Evolutionary conservation across 2,797 vertebrate genomes (phyloP).

Genomic region (Ceryle rudis): DNA sequence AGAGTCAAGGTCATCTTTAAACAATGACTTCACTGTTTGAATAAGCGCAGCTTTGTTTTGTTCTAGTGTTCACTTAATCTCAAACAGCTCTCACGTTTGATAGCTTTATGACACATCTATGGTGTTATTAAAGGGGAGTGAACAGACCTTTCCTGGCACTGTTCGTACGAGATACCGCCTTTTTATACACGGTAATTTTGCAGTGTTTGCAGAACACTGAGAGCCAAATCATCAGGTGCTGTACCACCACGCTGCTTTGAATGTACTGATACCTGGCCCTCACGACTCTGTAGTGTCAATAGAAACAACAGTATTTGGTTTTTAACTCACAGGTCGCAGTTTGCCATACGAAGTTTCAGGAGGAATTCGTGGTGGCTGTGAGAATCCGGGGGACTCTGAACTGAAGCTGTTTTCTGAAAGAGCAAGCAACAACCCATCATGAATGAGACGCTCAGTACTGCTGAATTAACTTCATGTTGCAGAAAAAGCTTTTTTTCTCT

Average conservation of each 20-base stretch:
- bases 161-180: rapidly evolving
- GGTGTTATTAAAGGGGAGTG: not conserved
- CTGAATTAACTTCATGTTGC: rapidly evolving
- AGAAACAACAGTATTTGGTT: not conserved
- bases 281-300: rapidly evolving
- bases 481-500: not conserved
- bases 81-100: not conserved
- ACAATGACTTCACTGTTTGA: not conserved
- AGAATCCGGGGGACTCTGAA: slow-evolving; percentile 89
- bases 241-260: not conserved
- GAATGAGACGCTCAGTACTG: rapidly evolving
- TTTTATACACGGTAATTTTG: not conserved
- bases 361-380: slow-evolving; percentile 84
- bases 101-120: not conserved
- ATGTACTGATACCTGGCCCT: rapidly evolving
- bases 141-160: not conserved
- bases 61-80: not conserved
- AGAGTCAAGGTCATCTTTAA: not conserved
- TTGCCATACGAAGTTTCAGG: slow-evolving; percentile 89
- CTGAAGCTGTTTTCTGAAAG: slow-evolving; percentile 87
- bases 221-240: not conserved
- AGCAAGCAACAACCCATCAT: not conserved
- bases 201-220: not conserved
- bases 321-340: slow-evolving; percentile 90
- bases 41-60: not conserved